These are phyloP conservation scores for Sternarchorhynchus goeldii DNA, from an alignment of 2,797 vertebrate genomes.

Conservation along the genomic window DNA sequence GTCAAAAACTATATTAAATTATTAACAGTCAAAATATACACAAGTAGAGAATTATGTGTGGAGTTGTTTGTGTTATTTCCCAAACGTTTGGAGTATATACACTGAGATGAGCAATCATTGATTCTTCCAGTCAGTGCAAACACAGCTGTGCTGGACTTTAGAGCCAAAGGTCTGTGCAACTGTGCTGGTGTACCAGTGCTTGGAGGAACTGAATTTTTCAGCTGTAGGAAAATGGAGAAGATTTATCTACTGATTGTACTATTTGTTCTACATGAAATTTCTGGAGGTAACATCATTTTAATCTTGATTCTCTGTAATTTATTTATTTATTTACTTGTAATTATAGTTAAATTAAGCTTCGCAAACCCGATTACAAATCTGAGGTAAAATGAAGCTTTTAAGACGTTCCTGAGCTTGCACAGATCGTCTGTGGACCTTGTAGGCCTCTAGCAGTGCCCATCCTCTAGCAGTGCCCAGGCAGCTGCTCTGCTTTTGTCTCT, in stretches of 20 bases:
- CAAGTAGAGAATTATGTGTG: too few relatives aligned
- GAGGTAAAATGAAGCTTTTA: too few relatives aligned
- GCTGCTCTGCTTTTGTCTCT: too few relatives aligned
- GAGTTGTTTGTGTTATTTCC: not conserved
- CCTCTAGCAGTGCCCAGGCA: too few relatives aligned
- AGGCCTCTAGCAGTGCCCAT: too few relatives aligned
- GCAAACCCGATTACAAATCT: too few relatives aligned
- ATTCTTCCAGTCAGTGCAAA: conserved; percentile 64
- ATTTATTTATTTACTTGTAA: not conserved
- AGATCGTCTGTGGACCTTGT: too few relatives aligned
- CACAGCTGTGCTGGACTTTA: conserved; percentile 74
- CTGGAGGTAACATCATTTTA: conserved; percentile 41
- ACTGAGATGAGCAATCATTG: conserved; percentile 11
- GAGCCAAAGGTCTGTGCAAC: conserved; percentile 56
- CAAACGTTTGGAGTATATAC: not conserved
- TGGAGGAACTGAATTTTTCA: conserved; percentile 4
- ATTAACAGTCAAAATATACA: too few relatives aligned
- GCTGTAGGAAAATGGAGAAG: conserved; percentile 61
- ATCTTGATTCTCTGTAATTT: not conserved
- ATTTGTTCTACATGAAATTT: conserved; percentile 56
- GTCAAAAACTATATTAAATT: too few relatives aligned
- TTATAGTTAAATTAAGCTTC: not conserved
- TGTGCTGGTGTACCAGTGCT: conserved; percentile 11
- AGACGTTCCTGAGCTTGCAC: too few relatives aligned
- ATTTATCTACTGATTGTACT: conserved; percentile 59